phyloP scores from a whole-genome alignment of 2,797 vertebrate species.

The Ibycter americanus region DNA sequence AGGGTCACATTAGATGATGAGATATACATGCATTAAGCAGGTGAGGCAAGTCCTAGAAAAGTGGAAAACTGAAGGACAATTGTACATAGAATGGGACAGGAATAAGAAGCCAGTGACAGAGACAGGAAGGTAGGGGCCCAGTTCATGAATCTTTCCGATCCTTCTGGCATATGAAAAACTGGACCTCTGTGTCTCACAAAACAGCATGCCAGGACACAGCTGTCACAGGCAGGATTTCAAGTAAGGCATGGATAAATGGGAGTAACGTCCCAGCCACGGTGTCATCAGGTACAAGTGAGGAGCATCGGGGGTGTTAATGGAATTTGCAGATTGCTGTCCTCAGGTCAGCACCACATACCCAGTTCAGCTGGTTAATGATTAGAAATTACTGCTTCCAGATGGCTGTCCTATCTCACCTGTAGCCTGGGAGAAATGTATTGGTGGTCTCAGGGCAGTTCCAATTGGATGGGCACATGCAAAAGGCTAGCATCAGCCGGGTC shows the following conservation, averaged over 20 bases:
- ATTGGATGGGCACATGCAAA: not conserved
- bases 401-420: not conserved
- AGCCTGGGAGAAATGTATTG: not conserved
- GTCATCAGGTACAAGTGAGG: not conserved
- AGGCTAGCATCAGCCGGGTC: not conserved
- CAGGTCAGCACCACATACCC: not conserved
- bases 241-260: not conserved
- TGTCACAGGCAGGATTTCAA: not conserved
- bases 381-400: conserved; percentile 30
- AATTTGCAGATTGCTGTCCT: not conserved
- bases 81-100: not conserved
- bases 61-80: not conserved
- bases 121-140: not conserved
- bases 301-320: not conserved
- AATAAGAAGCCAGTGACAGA: not conserved
- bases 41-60: not conserved
- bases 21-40: not conserved
- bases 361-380: conserved; percentile 55
- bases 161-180: not conserved
- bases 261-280: not conserved
- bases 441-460: not conserved
- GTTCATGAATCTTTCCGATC: not conserved
- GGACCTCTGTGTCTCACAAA: not conserved
- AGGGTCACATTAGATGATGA: not conserved
- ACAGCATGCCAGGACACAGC: not conserved